A percentile compares a stretch with the other conserved stretches of the same genome.
Conservation (phyloP, 2,797 vertebrate genomes). For the Holocentrus rufus region DNA sequence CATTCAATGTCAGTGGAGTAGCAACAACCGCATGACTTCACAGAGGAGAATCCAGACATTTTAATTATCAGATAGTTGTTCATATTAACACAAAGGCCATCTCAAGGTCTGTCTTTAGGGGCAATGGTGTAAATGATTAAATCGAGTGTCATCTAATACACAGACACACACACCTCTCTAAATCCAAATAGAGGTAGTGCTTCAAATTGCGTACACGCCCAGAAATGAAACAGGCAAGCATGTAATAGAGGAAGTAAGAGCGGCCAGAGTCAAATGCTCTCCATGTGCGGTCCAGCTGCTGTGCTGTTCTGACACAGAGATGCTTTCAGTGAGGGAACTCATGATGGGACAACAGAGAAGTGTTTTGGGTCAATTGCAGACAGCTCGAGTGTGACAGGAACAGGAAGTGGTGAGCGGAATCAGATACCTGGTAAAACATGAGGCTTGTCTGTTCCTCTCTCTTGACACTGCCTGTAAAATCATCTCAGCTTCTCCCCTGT, state of each 20-base stretch:
- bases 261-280: constrained; percentile 23
- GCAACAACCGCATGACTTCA: not conserved
- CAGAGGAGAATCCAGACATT: not conserved
- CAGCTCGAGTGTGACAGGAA: constrained; percentile 67
- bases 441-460: constrained; percentile 59
- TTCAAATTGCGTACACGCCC: constrained; percentile 57
- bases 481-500: constrained; percentile 38
- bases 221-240: constrained; percentile 38
- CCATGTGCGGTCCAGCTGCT: constrained; percentile 28
- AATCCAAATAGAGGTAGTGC: constrained; percentile 51
- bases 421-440: constrained; percentile 69
- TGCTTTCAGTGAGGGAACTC: constrained; percentile 39
- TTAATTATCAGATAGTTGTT: not conserved
- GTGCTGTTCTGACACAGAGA: constrained; percentile 5
- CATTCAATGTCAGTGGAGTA: constrained; percentile 16
- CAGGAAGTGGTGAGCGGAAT: constrained; percentile 72
- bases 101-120: too few species aligned
- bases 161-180: constrained; percentile 10
- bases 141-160: too few species aligned
- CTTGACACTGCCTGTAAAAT: constrained; percentile 31
- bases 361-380: constrained; percentile 42
- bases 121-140: too few species aligned
- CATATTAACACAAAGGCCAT: not conserved
- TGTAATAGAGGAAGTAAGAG: constrained; percentile 61
- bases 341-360: constrained; percentile 23